Percentiles rank a stretch among this genome's conserved stretches.
Evolutionary conservation across 2,113 vertebrate genomes (phyloP).

Genomic region (Chunga burmeisteri): DNA sequence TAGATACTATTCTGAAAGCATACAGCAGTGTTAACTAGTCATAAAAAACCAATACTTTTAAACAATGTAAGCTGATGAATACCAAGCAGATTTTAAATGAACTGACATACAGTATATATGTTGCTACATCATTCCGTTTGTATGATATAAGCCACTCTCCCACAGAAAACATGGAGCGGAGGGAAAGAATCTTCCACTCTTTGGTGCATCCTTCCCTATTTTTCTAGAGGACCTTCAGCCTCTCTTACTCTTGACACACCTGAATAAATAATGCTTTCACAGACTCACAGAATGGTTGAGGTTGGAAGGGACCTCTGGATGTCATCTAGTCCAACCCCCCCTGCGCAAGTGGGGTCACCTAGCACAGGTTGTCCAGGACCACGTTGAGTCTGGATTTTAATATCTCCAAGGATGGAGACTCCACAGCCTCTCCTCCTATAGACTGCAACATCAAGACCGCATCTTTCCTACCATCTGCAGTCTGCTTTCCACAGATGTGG

Average conservation of each 20-base stretch:
- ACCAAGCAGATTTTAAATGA: background rate
- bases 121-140: background rate
- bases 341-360: background rate
- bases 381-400: accelerated
- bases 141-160: background rate
- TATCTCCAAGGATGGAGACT: background rate
- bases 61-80: background rate
- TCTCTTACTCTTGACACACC: background rate
- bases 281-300: background rate
- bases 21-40: background rate
- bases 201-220: background rate
- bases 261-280: background rate
- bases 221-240: background rate
- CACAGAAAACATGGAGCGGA: accelerated
- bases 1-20: background rate
- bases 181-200: background rate
- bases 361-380: background rate
- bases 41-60: background rate
- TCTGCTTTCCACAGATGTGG: background rate
- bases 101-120: background rate
- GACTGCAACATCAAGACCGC: background rate
- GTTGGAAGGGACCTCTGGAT: background rate
- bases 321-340: background rate
- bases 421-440: background rate
- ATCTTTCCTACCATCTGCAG: background rate